Percentiles rank a stretch among this genome's conserved stretches.
These are phyloP conservation scores for Pogona vitticeps DNA, from an alignment of 2,113 vertebrate genomes.

Conservation along the genomic window DNA sequence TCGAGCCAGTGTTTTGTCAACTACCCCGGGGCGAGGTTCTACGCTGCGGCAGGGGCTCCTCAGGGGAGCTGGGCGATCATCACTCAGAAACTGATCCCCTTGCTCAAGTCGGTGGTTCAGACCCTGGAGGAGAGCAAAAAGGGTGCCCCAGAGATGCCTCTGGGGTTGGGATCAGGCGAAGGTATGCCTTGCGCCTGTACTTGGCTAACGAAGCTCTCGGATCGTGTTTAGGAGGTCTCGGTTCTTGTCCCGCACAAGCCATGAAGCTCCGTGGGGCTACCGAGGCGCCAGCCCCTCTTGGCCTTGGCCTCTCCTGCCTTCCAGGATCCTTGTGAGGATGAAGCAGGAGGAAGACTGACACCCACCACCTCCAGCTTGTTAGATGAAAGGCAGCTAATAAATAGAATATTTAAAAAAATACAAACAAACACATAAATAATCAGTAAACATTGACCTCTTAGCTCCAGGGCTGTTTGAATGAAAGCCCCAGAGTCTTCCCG, in stretches of 20 bases:
- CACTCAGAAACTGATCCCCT: slow-evolving; percentile 77
- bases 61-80: slow-evolving; percentile 41
- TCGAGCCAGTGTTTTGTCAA: slow-evolving; percentile 78
- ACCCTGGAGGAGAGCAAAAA: slow-evolving; percentile 71
- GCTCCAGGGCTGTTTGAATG: not conserved
- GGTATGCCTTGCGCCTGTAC: fast-evolving
- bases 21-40: slow-evolving; percentile 68
- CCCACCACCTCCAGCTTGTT: too few relatives aligned
- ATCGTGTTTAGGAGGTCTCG: too few relatives aligned
- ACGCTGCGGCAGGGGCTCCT: slow-evolving; percentile 19
- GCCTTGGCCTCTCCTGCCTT: too few relatives aligned
- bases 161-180: slow-evolving; percentile 32
- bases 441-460: not conserved
- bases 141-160: not conserved
- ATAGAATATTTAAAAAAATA: too few relatives aligned
- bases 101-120: slow-evolving; percentile 75
- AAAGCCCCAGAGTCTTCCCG: not conserved
- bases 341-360: too few relatives aligned
- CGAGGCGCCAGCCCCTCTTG: too few relatives aligned
- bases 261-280: too few relatives aligned
- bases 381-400: too few relatives aligned
- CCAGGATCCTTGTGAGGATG: too few relatives aligned
- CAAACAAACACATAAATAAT: not conserved
- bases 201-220: not conserved
- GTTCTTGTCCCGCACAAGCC: too few relatives aligned